Evolutionary conservation across 2,888 invertebrate genomes (phyloP).

Genomic region (Synergus laeviventris): DNA sequence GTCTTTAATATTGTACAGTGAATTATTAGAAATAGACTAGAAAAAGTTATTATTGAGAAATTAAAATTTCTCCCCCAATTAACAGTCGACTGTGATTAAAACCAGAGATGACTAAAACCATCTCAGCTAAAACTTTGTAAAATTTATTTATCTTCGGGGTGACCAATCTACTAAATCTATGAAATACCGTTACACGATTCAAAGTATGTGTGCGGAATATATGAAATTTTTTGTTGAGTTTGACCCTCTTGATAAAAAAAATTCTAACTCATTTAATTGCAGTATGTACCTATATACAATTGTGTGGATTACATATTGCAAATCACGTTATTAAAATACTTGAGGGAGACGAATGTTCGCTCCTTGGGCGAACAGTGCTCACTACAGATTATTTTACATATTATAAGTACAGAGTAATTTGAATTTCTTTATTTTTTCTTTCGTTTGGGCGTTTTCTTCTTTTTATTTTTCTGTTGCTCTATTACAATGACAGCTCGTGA

Average conservation of each 20-base stretch:
- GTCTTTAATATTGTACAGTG: constrained; percentile 9
- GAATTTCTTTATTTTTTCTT: neutral
- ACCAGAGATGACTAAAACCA: too few relatives aligned
- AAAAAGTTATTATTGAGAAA: constrained; percentile 14
- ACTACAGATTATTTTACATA: constrained; percentile 50
- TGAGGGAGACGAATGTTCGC: constrained; percentile 37
- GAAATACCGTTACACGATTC: constrained; percentile 11
- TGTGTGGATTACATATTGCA: constrained; percentile 39
- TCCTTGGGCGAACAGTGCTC: constrained; percentile 25
- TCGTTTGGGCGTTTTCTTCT: constrained; percentile 3
- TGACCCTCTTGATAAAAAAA: constrained; percentile 3
- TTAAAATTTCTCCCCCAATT: neutral
- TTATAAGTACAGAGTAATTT: constrained; percentile 28
- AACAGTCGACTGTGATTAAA: neutral
- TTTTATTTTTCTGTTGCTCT: constrained; percentile 52
- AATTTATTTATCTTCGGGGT: neutral
- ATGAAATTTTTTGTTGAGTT: constrained; percentile 10
- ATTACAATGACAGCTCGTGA: constrained; percentile 58
- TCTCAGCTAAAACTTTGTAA: neutral
- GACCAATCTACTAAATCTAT: neutral
- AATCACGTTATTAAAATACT: constrained; percentile 52
- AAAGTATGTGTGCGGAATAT: constrained; percentile 5
- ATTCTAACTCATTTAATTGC: constrained; percentile 5
- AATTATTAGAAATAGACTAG: constrained; percentile 25
- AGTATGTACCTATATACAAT: constrained; percentile 23